phyloP scores from a whole-genome alignment of 2,888 invertebrate genomes.

The Isoperla grammatica region DNA sequence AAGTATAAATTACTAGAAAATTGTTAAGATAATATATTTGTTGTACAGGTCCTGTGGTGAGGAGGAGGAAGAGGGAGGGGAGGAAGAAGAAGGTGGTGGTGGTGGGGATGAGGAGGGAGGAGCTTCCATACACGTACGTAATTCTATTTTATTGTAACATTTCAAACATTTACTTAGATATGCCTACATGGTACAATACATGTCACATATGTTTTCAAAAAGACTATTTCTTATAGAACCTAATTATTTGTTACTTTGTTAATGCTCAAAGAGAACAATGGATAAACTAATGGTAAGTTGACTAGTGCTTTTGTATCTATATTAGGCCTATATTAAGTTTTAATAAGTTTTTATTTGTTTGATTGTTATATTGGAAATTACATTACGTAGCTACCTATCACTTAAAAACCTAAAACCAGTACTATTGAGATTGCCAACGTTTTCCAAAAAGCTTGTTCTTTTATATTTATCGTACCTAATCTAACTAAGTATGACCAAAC shows the following conservation, averaged over 20 bases:
- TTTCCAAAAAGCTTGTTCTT: no score
- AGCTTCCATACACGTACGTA: slow-evolving; percentile 88
- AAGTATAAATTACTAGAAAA: no score
- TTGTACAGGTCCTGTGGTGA: slow-evolving; percentile 80
- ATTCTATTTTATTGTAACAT: neutral
- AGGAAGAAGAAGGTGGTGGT: slow-evolving; percentile 63
- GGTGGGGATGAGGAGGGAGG: slow-evolving; percentile 60
- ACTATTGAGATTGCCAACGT: no score
- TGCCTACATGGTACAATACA: neutral
- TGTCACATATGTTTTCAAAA: neutral
- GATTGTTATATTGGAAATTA: no score
- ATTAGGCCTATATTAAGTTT: no score
- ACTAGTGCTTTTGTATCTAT: slow-evolving; percentile 31
- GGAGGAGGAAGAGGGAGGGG: slow-evolving; percentile 95
- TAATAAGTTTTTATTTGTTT: no score
- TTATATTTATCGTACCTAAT: no score
- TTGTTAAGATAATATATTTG: no score
- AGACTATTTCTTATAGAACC: neutral
- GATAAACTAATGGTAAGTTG: slow-evolving; percentile 49
- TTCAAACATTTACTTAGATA: neutral
- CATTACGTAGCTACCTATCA: no score
- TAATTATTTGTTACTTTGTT: slow-evolving; percentile 2
- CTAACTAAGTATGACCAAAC: no score
- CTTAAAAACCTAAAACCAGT: no score
- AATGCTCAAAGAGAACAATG: slow-evolving; percentile 44